Base-by-base conservation (phyloP, 2,888 invertebrate species). In the Xylota segnis region DNA sequence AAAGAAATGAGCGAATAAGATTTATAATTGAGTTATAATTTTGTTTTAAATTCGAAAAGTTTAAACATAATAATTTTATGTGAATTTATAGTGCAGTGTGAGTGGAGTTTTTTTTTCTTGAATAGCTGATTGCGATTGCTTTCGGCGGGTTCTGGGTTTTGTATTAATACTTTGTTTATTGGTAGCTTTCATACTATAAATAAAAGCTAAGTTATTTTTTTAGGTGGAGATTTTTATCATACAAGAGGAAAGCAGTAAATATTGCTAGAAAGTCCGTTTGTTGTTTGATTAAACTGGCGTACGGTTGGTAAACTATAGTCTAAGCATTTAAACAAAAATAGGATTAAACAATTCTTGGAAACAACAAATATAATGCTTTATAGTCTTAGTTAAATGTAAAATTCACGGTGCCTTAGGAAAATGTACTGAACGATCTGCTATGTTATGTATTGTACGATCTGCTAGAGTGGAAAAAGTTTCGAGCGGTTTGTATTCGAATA, bases 1-100 rank as follows among this genome's bases (percentile, higher is more conserved):
- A 56, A 56, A 40, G 27, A 65, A 74, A 45, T 16, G 9, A 61
- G 7, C 29, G 14, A 50, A 40, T 16, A 75, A 63, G 75, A 75
- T 56, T 74, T 74, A 63, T 63, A 63, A 74, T 74, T 58, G 14
- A 47, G 32, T 74, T 54, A 54, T 54, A 74, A 61, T 40, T 61
- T 37, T 18, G 12, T 61, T 52, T 40, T 16, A 29, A 47, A 47
- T 34, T 29, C n/a, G 10, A 37, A 50, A 50, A 37, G 43, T 40
- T 47, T 34, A 34, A 71, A 47, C 32, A 16, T 56, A 43, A 45
- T 50, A 37, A 71, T 10, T 58, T 58, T 18, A 56, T 56, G 43
- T 70, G 56, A 56, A 70, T 70, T 70, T 70, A 70, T 52, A 10
- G 40, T 54, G 27, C 9, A 54, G 14, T 27, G n/a, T 37, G 32